These are phyloP conservation scores for Megastigmus dorsalis DNA, from an alignment of 2,888 invertebrate genomes.

Conservation along the genomic window DNA sequence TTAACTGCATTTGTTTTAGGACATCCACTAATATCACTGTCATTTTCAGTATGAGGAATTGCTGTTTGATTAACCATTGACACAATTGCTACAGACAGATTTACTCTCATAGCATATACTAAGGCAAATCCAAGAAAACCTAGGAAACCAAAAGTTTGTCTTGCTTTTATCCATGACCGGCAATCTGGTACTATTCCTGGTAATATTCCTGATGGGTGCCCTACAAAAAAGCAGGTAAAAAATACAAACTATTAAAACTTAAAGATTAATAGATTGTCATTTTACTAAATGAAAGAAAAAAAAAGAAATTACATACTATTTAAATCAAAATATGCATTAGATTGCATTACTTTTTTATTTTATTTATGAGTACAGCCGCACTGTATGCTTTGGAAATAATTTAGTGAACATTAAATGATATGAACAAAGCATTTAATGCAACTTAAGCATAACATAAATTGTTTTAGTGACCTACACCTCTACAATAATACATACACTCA, in stretches of 20 bases:
- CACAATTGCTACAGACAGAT: slow-evolving; percentile 94
- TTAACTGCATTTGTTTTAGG: slow-evolving; percentile 73
- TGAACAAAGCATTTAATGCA: not conserved
- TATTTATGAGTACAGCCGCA: too few relatives aligned
- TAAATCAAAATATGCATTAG: not conserved
- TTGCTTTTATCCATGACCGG: slow-evolving; percentile 81
- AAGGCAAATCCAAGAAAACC: slow-evolving; percentile 92
- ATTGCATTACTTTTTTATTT: not conserved
- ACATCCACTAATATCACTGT: slow-evolving; percentile 82
- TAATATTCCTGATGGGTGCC: slow-evolving; percentile 27
- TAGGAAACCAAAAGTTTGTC: slow-evolving; percentile 87
- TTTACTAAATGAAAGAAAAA: not conserved
- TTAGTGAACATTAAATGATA: not conserved
- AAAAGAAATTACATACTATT: not conserved
- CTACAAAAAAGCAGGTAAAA: too few relatives aligned
- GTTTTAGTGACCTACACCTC: not conserved
- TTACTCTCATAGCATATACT: slow-evolving; percentile 93
- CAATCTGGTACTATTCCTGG: slow-evolving; percentile 36
- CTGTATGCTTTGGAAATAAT: not conserved
- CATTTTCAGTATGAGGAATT: slow-evolving; percentile 76
- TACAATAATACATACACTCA: too few relatives aligned
- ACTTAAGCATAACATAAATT: not conserved
- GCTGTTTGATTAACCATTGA: slow-evolving; percentile 92
- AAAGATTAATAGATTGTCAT: not conserved
- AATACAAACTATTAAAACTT: slow-evolving; percentile 11